Percentiles rank a stretch among this genome's conserved stretches.
Conservation (phyloP, 2,113 vertebrate genomes). For the Saccopteryx bilineata region DNA sequence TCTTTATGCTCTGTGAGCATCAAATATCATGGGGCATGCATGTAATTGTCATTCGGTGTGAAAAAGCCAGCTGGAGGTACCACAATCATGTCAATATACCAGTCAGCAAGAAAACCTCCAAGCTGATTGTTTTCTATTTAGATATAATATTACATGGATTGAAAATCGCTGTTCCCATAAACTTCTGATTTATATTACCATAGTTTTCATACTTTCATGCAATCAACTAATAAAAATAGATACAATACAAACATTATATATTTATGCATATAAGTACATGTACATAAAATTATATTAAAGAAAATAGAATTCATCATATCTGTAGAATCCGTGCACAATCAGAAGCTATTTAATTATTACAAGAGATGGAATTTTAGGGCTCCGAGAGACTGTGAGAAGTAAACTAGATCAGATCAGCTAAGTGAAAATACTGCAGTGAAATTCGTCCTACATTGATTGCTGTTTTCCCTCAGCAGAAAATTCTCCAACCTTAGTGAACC, state of each 20-base stretch:
- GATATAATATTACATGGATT: conserved; percentile 61
- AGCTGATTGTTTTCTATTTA: conserved; percentile 72
- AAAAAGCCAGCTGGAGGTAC: conserved; percentile 81
- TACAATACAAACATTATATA: background rate
- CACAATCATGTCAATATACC: conserved; percentile 75
- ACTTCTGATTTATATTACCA: conserved; percentile 40
- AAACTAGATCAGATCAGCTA: background rate
- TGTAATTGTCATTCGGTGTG: conserved; percentile 82
- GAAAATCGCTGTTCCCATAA: conserved; percentile 66
- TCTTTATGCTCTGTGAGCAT: conserved; percentile 81
- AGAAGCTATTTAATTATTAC: conserved; percentile 57
- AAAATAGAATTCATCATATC: conserved; percentile 49
- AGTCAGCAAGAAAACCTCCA: conserved; percentile 76
- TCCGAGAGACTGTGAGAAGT: conserved; percentile 20
- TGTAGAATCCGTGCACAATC: conserved; percentile 36
- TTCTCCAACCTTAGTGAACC: background rate
- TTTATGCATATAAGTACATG: background rate
- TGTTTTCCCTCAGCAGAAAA: conserved; percentile 34
- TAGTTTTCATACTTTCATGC: conserved; percentile 55
- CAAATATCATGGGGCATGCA: conserved; percentile 74
- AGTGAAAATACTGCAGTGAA: background rate
- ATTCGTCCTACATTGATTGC: background rate
- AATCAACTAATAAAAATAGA: conserved; percentile 62
- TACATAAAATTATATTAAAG: background rate
- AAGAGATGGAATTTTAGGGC: background rate